phyloP scores from a whole-genome alignment of 2,797 vertebrate genomes.

The Otolemur crassicaudatus region DNA sequence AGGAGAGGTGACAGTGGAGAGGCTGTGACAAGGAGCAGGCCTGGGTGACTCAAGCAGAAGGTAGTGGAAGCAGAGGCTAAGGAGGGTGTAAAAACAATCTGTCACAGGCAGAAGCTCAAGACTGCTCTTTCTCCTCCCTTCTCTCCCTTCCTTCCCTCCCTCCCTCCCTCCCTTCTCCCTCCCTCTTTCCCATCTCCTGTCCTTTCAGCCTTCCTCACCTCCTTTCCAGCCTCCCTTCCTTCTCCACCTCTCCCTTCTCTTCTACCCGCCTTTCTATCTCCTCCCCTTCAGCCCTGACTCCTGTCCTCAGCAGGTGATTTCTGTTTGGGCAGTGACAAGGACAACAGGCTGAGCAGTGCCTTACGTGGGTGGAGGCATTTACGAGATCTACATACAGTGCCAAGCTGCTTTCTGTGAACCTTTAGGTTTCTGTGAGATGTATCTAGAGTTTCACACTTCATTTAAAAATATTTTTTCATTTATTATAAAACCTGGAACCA shows the following conservation, averaged over 20 bases:
- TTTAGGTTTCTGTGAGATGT: not conserved
- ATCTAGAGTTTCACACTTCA: constrained; percentile 2
- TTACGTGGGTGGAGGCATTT: not conserved
- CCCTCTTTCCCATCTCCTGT: fast-evolving
- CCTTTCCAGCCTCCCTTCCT: not conserved
- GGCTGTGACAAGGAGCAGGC: not conserved
- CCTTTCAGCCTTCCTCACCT: fast-evolving
- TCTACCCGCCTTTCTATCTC: not conserved
- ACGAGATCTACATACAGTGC: not conserved
- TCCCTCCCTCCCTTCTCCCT: too few relatives aligned
- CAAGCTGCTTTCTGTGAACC: not conserved
- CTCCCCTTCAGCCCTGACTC: not conserved
- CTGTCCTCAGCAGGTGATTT: not conserved
- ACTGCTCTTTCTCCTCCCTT: fast-evolving
- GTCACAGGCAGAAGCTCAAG: not conserved
- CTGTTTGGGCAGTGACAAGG: not conserved
- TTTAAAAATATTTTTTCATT: constrained; percentile 3
- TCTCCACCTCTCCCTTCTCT: not conserved
- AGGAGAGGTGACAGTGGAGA: not conserved
- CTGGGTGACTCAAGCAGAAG: not conserved
- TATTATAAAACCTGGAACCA: constrained; percentile 31
- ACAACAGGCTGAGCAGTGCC: not conserved
- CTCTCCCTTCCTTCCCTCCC: too few relatives aligned
- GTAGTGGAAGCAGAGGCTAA: not conserved
- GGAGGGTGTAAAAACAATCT: not conserved